Base-by-base conservation (phyloP, 1,140 invertebrate species). In the Linepithema humile region DNA sequence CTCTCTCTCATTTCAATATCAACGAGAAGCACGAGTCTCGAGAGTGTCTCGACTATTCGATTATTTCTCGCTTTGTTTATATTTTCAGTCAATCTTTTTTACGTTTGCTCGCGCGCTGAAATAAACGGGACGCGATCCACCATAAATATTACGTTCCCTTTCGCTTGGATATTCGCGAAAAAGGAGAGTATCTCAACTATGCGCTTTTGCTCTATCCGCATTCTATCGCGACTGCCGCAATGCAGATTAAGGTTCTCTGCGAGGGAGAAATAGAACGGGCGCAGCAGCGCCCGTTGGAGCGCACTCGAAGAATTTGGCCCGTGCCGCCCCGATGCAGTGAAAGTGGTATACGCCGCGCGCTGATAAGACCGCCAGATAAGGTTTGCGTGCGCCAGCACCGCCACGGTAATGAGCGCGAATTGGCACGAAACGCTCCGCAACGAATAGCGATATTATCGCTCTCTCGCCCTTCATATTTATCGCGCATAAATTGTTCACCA, bases 321-420 rank as follows among this genome's bases (percentile, higher is more conserved):
- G 9, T 38, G 74, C 64, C 64, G 35, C 5, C 48, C 48, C 48
- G 64, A 70, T 80, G 62, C 48, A 20, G 75, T 80, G 75, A 80
- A 80, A 80, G 75, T 80, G 35, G 50, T 40, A 45, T 80, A 70
- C 57, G 23, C 35, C 75, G 64, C 75, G 38, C 64, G 26, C 50
- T 80, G 75, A 80, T 80, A 80, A 80, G 64, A 6, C 26, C 17
- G 2, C 23, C 64, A 57, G 75, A 80, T 80, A 80, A 80, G 75
- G 17, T 35, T 55, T 12, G 64, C 75, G 50, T 57, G 75, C 75
- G 64, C 26, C 35, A 17, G 57, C 57, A 15, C 38, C 72, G 64
- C 48, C 23, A 70, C 64, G 64, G 35, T 80, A 80, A 80, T 69
- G 48, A 55, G 64, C 75, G 75, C 50, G 50, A 80, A 80, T 80